Base-by-base conservation (phyloP, 2,797 vertebrate genomes). In the Cheracebus regulus region DNA sequence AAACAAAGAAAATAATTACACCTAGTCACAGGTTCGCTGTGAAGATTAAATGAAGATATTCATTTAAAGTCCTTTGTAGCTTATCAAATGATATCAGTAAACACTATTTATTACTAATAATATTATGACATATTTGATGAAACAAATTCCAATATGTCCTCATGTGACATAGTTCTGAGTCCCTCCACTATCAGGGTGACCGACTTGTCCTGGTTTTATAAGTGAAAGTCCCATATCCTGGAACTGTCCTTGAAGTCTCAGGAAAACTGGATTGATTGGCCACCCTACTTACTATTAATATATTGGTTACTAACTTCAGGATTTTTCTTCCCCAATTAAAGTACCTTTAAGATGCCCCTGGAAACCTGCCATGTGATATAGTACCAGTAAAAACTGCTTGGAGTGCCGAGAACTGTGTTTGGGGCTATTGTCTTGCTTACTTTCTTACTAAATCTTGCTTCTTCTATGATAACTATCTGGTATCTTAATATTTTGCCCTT, bases 1-100 rank as follows among this genome's bases (percentile, higher is more conserved):
- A 39, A 76, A 72, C 30, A 24, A 24, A 39, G 39, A 44, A 89
- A 61, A 92, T 70, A 89, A 39, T 75, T 88, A 80, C 58, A 70
- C 26, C 1, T 52, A 52, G 30, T 84, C 26, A 82, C 12, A 57
- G 20, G 20, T 24, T 36, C 17, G 26, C 1, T 44, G 5, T 84
- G 50, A 72, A 79, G 6, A 73, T 15, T 72, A 33, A 67, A 61
- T 82, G 70, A 79, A 14, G 57, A 50, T 39, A 10, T 48, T 85
- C 52, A 36, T 22, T 39, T 39, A 46, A 81, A 46, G 12, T 70
- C 8, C 3, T 41, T 55, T 26, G n/a, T 0, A 46, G 30, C 36
- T 30, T 10, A 9, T 39, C 14, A 52, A 48, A 70, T 26, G 17
- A 1, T 24, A 48, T 96, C 28, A 36, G 67, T 30, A 86, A 90